A percentile compares a stretch with the other conserved stretches of the same genome.
These are phyloP conservation scores for Lycophotia porphyrea DNA, from an alignment of 2,888 invertebrate species.

Conservation along the genomic window DNA sequence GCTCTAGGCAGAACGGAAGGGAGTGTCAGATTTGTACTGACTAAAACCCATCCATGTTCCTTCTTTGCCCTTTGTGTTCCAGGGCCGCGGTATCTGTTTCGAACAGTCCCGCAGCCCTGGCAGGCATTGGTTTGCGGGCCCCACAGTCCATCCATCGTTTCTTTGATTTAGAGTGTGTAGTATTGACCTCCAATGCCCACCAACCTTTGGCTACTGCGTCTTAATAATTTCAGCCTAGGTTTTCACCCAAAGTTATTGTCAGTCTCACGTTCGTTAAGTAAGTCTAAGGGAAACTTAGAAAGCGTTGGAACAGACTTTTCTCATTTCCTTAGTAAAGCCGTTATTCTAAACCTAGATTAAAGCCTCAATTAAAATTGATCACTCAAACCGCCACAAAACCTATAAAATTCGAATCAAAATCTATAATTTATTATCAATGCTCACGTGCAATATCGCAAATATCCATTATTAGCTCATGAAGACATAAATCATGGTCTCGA, in stretches of 20 bases:
- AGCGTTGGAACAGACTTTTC: background rate
- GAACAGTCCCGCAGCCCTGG: too few species aligned
- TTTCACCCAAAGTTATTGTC: background rate
- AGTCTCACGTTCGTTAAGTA: background rate
- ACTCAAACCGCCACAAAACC: background rate
- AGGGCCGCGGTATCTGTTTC: too few species aligned
- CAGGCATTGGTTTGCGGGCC: too few species aligned
- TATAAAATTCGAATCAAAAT: conserved; percentile 25
- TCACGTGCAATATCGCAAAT: conserved; percentile 26
- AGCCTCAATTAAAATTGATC: background rate
- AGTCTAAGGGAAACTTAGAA: background rate
- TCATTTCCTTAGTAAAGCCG: background rate
- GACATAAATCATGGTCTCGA: conserved; percentile 48
- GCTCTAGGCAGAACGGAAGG: too few species aligned
- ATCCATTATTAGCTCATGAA: conserved; percentile 39
- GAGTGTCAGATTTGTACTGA: too few species aligned
- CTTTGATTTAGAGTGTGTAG: too few species aligned
- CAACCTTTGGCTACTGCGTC: background rate
- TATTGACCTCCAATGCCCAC: background rate
- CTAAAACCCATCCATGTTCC: too few species aligned
- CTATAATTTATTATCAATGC: conserved; percentile 5
- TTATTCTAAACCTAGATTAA: too few species aligned
- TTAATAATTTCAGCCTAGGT: background rate
- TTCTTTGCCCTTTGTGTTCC: too few species aligned
- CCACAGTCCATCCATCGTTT: too few species aligned